Evolutionary conservation across 2,113 vertebrate genomes (phyloP).

Genomic region (Danio rerio): GRCz12tu NC_133185.1:45368501-45369000

Average conservation of each 20-base stretch:
- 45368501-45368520: slow-evolving; percentile 10
- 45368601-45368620: not conserved
- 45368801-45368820: too few species aligned
- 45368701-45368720: not conserved
- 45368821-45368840: too few species aligned
- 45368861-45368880: too few species aligned
- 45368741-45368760: not conserved
- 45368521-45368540: slow-evolving; percentile 6
- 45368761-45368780: not conserved
- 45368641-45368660: not conserved
- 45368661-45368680: not conserved
- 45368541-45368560: not conserved
- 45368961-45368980: too few species aligned
- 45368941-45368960: too few species aligned
- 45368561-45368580: slow-evolving; percentile 7
- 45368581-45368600: not conserved
- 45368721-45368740: not conserved
- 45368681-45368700: not conserved
- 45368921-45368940: too few species aligned
- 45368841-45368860: too few species aligned
- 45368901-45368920: too few species aligned
- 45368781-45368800: too few species aligned
- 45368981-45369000: too few species aligned
- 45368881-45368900: too few species aligned
- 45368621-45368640: not conserved